Evolutionary conservation across 2,797 vertebrate genomes (phyloP), one percentile per base, ranked within the genome.

Genomic region (Coranthus polyacanthus): DNA sequence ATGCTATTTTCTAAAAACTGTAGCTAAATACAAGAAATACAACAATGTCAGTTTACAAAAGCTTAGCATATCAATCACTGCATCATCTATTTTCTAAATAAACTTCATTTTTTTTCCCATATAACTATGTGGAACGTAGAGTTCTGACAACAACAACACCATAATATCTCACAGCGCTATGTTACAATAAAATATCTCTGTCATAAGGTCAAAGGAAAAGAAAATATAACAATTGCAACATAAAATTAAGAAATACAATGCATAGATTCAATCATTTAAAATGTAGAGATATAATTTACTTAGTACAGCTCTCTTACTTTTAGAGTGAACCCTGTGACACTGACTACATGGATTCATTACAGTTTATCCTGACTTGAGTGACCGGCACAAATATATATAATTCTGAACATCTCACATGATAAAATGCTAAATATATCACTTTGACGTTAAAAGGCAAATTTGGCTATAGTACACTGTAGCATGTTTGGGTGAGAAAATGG

Each of bases 131-230:
- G 90, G 90, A 96, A 96, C 94, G 94, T 85, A 95, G 91, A 94
- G 91, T 93, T 95, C 91, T 92, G 94, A 95, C 93, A 94, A 95
- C 89, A 93, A 95, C 93, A 93, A 94, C 94, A 90, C 82, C 81
- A 83, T 83, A 95, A 94, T 93, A 95, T 96, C 92, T 95, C 95
- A 97, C 95, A 95, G 92, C 92, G 96, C 95, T 96, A 96, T 96
- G 91, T 95, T 96, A 98, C 95, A 97, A 95, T 95, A 96, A 94
- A 95, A 88, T 88, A 92, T 93, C 93, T 85, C 89, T 94, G 93
- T 95, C 93, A 94, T 95, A 91, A 93, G 92, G 94, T 95, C 93
- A 96, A 94, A 94, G 88, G 89, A 93, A 91, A 89, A 73, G 64
- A 75, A 87, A 89, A 92, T 75, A 86, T 75, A 88, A 94, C 91